These are phyloP conservation scores for Chiridota heheva DNA, from an alignment of 35 echinoderm and acorn worm genomes.

Conservation along the genomic window DNA sequence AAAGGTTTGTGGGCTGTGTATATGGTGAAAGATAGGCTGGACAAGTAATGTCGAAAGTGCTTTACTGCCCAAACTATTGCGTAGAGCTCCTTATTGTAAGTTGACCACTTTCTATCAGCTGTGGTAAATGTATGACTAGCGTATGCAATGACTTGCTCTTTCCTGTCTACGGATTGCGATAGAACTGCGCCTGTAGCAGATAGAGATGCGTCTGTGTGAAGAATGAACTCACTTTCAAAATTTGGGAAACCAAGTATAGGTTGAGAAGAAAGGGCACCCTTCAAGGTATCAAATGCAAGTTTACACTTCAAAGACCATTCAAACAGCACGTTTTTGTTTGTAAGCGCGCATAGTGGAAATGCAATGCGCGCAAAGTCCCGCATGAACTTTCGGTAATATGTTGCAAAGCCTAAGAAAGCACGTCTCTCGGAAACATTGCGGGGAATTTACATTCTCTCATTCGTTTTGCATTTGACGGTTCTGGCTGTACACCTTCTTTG, in stretches of 20 bases:
- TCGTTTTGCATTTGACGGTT: constrained; percentile 1
- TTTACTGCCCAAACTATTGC: constrained; percentile 8
- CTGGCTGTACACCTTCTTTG: constrained; percentile 9
- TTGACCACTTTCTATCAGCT: background rate
- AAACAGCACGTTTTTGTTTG: constrained; percentile 5
- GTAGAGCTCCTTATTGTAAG: constrained; percentile 8
- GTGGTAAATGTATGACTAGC: constrained; percentile 15
- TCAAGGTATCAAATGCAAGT: constrained; percentile 21
- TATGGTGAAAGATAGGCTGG: background rate
- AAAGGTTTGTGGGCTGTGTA: constrained; percentile 31
- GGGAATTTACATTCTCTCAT: constrained; percentile 17
- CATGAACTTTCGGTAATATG: constrained; percentile 48
- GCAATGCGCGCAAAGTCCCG: constrained; percentile 49
- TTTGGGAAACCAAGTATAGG: constrained; percentile 35
- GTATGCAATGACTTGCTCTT: background rate
- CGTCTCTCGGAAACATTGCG: background rate
- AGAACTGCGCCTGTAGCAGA: background rate
- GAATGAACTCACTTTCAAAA: background rate
- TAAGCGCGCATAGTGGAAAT: constrained; percentile 27
- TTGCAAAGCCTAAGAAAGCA: constrained; percentile 23
- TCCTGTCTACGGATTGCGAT: background rate
- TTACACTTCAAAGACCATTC: constrained; percentile 42
- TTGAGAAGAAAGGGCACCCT: background rate
- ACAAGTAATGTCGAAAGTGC: constrained; percentile 17
- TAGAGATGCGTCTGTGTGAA: constrained; percentile 1